Evolutionary conservation across 2,888 invertebrate species (phyloP), one percentile per base, ranked within the genome.

Genomic region (Scaptodrosophila latifasciaeformis): DNA sequence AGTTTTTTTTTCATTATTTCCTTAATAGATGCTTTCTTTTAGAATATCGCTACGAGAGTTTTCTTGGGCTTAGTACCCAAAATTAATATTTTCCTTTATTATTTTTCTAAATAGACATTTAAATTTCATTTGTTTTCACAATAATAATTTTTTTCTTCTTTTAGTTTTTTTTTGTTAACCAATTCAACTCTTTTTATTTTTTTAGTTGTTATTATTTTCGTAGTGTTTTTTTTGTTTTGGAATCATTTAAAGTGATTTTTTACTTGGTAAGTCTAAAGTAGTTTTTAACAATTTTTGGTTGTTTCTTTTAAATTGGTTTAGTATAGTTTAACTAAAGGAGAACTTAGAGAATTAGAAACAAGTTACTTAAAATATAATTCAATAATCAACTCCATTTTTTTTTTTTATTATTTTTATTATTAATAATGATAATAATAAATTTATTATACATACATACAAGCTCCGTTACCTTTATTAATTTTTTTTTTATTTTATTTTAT

Each of bases 361-460:
- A 68, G 61, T 59, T 34, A 31, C 54, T 67, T 57, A 62, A 70
- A 60, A 48, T 61, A 51, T 50, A 59, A 60, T 70, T 60, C 27
- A 62, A 54, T 61, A 62, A 57, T 61, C 64, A 67, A 68, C 68
- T 57, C 56, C 61, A 57, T 62, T 34, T 13, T 34, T 13, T 13
- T 34, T 30, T 30, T n/a, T n/a, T n/a, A n/a, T n/a, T n/a, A 65
- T 58, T 68, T 24, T 59, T 67, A 59, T 49, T 50, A 50, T 52
- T 52, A 35, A 58, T 57, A 57, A 47, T 67, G 70, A 63, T 66
- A 49, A 65, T 59, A 62, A 56, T 69, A 65, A 72, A 76, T 72
- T 61, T 71, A 70, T 67, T 54, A 72, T 71, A 71, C 77, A 70
- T 70, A 70, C 63, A 77, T 76, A 71, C 71, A 71, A 71, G 71